Base-by-base conservation (phyloP, 2,797 vertebrate species). In the Coendou prehensilis region DNA sequence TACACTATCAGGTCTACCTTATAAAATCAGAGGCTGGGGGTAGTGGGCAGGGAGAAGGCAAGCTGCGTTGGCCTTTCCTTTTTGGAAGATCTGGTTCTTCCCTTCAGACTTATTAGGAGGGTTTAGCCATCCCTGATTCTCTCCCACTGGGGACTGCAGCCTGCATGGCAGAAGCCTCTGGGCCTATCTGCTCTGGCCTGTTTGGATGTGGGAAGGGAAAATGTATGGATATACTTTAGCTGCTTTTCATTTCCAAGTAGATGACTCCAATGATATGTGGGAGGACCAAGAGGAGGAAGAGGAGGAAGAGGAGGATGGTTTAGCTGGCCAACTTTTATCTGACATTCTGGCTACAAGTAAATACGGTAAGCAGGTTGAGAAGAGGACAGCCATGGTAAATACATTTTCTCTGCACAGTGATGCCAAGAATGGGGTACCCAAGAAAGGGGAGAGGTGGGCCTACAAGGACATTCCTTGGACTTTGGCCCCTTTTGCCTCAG, bases 271-370 rank as follows among this genome's bases (percentile, higher is more conserved):
- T 50, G 99, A 99, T 91, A 99, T 99, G 99, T 99, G 99, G 99
- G 99, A 99, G 93, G 99, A 99, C 96, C 98, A 99, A 61, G 99
- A 99, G 30, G 99, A 99, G 17, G 99, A 99, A 0, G 99, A 99
- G 0, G 99, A 98, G 0, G 99, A 99, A 0, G 99, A 99, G 33
- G 99, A 99, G 98, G 96, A 97, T 33, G 99, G 99, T 20, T 97
- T 99, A 89, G 99, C 99, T 50, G 99, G 99, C 92, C 99, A 99
- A 95, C 99, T 99, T 94, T 98, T 99, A 59, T 99, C 99, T 88
- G 99, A 99, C 98, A 99, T 99, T 89, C 99, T 99, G 69, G 99
- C 99, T 87, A 99, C 99, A 50, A 99, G 99, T 97, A 99, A 99
- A 99, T 99, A 99, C 52, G 99, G 99, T 99, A 95, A 98, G 98